Evolutionary conservation across 2,888 invertebrate genomes (phyloP), one percentile per base, ranked within the genome.

Genomic region (Bombylius major): DNA sequence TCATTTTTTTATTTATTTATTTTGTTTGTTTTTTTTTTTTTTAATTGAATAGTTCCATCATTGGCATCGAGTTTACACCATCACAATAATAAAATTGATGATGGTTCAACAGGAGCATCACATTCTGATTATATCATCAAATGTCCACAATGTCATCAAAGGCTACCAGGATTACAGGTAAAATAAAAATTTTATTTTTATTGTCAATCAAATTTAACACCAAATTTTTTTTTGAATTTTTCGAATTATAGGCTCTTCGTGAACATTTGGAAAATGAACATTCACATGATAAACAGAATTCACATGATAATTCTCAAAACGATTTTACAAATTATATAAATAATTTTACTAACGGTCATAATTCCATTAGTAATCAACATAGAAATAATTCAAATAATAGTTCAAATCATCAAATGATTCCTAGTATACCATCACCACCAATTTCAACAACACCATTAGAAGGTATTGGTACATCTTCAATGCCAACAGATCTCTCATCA

Each of bases 241-340:
- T 1, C 14, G n/a, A n/a, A n/a, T 48, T n/a, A 39, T 62, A 75
- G 69, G 70, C 74, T 9, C 69, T 77, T 50, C 75, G 74, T 58
- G 77, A 75, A 60, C 78, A 77, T 64, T 69, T 77, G 59, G 74
- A 75, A 62, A 65, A 64, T 42, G 70, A 71, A 57, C 76, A 76
- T 68, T 68, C 70, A 56, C 69, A 70, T 42, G 71, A 73, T 54
- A 72, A 71, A 59, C 64, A 69, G 54, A 69, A 69, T 58, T 69
- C 65, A 14, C 47, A 55, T 42, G 48, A 55, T 33, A 51, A 33
- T 12, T n/a, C 45, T 32, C 47, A 46, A 42, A 57, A 58, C 48
- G 54, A 57, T 53, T 56, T 53, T 53, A 53, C 54, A 47, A 60
- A 57, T 54, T 57, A 52, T 48, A 59, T 51, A 53, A 58, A 59